Conservation (phyloP, 2,888 invertebrate genomes). For the Leptinotarsa haldemani region DNA sequence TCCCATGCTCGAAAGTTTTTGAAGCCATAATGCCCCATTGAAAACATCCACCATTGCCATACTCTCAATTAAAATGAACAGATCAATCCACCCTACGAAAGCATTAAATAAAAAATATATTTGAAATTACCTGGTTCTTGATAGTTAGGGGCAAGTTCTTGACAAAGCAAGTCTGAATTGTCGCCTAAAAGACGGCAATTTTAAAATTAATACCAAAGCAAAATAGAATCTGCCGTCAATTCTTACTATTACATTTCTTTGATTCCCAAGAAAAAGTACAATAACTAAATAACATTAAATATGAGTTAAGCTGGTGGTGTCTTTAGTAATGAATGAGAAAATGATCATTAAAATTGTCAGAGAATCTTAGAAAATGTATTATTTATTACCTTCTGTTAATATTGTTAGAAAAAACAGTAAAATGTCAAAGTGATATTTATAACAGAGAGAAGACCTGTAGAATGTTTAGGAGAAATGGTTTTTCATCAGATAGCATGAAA, state of each 20-base stretch:
- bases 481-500: no score
- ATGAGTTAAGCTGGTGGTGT: no score
- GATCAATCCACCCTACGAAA: conserved; percentile 2
- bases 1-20: conserved; percentile 1
- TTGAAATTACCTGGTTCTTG: conserved; percentile 53
- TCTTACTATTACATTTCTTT: neutral
- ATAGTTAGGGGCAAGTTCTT: conserved; percentile 68
- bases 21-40: conserved; percentile 4
- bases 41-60: conserved; percentile 14
- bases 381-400: no score
- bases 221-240: conserved; percentile 5
- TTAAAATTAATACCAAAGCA: conserved; percentile 42
- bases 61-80: neutral
- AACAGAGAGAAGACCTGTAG: no score
- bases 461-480: no score
- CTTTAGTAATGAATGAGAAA: no score
- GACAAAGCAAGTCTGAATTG: conserved; percentile 70
- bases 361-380: no score
- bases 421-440: no score
- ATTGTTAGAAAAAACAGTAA: no score
- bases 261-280: neutral
- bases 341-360: no score
- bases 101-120: neutral
- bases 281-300: no score
- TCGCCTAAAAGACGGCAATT: conserved; percentile 65